Percentiles rank a stretch among this genome's conserved stretches.
phyloP scores from a whole-genome alignment of 2,797 vertebrate genomes.

The Rhadinocentrus ornatus region DNA sequence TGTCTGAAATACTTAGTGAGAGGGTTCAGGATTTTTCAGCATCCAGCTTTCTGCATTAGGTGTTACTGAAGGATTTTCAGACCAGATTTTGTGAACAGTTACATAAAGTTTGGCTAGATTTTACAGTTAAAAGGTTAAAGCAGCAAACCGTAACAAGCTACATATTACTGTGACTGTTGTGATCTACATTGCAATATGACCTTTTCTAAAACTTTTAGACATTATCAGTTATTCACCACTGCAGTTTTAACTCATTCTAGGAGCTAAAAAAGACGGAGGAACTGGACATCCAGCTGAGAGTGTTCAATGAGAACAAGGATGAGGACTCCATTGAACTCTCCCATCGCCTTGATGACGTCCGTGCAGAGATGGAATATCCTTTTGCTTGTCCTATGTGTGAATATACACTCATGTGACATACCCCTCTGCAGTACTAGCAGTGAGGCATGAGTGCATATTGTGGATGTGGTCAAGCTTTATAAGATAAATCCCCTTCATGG shows the following conservation, averaged over 20 bases:
- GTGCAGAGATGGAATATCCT: constrained; percentile 99
- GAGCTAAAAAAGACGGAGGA: constrained; percentile 97
- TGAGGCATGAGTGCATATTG: constrained; percentile 44
- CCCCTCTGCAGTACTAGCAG: constrained; percentile 22
- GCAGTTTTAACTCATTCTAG: constrained; percentile 70
- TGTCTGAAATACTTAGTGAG: constrained; percentile 60
- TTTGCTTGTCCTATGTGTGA: constrained; percentile 67
- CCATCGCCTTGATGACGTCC: constrained; percentile 95
- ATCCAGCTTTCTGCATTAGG: constrained; percentile 17
- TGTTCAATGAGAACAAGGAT: constrained; percentile 99
- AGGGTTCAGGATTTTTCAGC: constrained; percentile 36
- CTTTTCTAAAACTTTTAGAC: constrained; percentile 21
- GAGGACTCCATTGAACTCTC: constrained; percentile 96
- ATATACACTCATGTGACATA: constrained; percentile 46
- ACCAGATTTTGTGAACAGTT: constrained; percentile 5
- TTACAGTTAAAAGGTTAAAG: background rate
- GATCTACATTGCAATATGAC: constrained; percentile 2
- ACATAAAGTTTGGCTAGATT: background rate
- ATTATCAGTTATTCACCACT: background rate
- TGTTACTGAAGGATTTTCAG: background rate
- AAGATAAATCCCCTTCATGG: constrained; percentile 62
- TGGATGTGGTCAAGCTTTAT: constrained; percentile 65
- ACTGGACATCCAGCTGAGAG: constrained; percentile 97
- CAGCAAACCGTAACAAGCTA: background rate
- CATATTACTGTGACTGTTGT: background rate